Percentiles rank a stretch among this genome's conserved stretches.
These are phyloP conservation scores for Apodemia zela DNA, from an alignment of 2,888 invertebrate genomes.

Conservation along the genomic window DNA sequence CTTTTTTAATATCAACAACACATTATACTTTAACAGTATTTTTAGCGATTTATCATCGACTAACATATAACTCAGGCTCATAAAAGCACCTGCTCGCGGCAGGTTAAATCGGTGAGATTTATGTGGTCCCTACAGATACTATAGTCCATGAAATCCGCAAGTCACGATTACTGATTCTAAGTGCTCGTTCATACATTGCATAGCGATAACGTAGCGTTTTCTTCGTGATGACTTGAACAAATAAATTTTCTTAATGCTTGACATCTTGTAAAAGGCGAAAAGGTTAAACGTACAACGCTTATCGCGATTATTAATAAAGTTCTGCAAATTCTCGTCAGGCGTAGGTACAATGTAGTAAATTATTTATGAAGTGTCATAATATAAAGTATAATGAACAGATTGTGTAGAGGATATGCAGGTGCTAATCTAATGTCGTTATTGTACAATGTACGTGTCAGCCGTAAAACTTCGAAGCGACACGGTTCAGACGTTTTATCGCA, in stretches of 20 bases:
- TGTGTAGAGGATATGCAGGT: too few relatives aligned
- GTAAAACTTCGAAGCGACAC: not conserved
- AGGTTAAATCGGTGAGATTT: conserved; percentile 5
- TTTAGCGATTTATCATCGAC: not conserved
- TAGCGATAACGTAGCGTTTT: not conserved
- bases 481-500: not conserved
- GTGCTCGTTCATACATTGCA: not conserved
- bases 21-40: not conserved
- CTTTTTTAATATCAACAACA: not conserved
- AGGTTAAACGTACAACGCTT: too few relatives aligned
- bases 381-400: too few relatives aligned
- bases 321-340: too few relatives aligned
- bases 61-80: conserved; percentile 10
- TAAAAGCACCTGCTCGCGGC: conserved; percentile 8
- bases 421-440: too few relatives aligned
- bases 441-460: too few relatives aligned
- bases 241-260: too few relatives aligned
- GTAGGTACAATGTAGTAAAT: too few relatives aligned
- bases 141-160: conserved; percentile 1
- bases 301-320: too few relatives aligned
- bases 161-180: conserved; percentile 11
- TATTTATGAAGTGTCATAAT: too few relatives aligned
- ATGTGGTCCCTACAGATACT: conserved; percentile 1
- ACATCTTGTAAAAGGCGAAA: too few relatives aligned
- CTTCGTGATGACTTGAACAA: not conserved